Evolutionary conservation across 1,140 invertebrate species (phyloP).

Genomic region (Teleopsis dalmanni): DNA sequence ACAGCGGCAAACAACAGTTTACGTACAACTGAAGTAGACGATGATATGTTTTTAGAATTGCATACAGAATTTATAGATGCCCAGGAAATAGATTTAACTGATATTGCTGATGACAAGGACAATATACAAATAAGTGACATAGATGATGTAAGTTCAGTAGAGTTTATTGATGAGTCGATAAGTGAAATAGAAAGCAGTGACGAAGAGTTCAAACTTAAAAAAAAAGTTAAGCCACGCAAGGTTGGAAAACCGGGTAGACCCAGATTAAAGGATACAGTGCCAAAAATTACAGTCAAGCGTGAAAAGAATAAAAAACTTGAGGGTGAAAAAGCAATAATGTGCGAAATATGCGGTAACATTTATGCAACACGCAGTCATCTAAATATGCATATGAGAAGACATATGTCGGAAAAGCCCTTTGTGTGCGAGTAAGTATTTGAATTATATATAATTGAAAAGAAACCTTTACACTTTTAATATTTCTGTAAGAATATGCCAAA

Average conservation of each 20-base stretch:
- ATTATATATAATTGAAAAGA: no score
- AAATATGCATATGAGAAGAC: constrained; percentile 40
- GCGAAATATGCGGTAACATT: constrained; percentile 39
- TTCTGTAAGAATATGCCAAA: constrained; percentile 29
- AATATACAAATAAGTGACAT: constrained; percentile 11
- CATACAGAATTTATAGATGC: constrained; percentile 30
- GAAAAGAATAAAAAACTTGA: constrained; percentile 22
- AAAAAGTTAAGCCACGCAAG: not conserved
- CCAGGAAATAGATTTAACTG: constrained; percentile 30
- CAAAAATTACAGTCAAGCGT: constrained; percentile 5
- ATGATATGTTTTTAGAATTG: constrained; percentile 31
- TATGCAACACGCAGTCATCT: constrained; percentile 34
- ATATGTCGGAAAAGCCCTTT: constrained; percentile 37
- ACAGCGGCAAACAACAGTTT: constrained; percentile 17
- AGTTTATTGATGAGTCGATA: constrained; percentile 16
- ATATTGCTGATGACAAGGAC: constrained; percentile 24
- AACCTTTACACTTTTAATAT: not conserved
- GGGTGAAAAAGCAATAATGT: constrained; percentile 33
- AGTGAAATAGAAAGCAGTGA: constrained; percentile 10
- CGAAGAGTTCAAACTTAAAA: not conserved
- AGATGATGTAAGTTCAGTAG: constrained; percentile 6
- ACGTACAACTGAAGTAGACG: constrained; percentile 24
- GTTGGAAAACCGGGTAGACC: not conserved
- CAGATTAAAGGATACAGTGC: constrained; percentile 1
- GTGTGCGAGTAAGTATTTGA: constrained; percentile 35